Evolutionary conservation across 2,888 invertebrate genomes (phyloP).

Genomic region (Callyntrura sp.): DNA sequence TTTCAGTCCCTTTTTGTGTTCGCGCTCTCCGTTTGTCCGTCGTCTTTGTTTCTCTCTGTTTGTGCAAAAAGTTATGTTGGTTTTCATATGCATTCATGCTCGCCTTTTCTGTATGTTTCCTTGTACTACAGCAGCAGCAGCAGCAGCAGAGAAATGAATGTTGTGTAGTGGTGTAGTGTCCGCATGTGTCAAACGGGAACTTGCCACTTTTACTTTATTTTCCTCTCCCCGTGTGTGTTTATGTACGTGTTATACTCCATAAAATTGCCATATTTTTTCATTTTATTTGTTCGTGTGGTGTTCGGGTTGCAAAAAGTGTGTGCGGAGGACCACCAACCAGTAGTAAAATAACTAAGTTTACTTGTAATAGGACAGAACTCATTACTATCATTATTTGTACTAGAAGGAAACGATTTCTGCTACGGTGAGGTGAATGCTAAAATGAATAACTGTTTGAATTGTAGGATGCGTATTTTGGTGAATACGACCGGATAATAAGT

Average conservation of each 20-base stretch:
- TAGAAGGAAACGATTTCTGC: not conserved
- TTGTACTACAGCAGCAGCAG: constrained; percentile 35
- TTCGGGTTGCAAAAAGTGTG: constrained; percentile 38
- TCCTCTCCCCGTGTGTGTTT: constrained; percentile 13
- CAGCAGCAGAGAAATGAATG: constrained; percentile 3
- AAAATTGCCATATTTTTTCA: constrained; percentile 48
- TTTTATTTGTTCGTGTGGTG: constrained; percentile 51
- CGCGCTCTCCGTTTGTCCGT: constrained; percentile 49
- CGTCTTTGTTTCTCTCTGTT: constrained; percentile 25
- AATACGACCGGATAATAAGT: constrained; percentile 32
- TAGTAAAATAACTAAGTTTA: constrained; percentile 60
- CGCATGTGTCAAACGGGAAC: constrained; percentile 67
- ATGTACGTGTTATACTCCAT: constrained; percentile 30
- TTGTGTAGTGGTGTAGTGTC: constrained; percentile 46
- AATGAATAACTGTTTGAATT: constrained; percentile 9
- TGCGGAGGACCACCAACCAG: constrained; percentile 71
- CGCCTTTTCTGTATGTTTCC: constrained; percentile 31
- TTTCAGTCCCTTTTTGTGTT: constrained; percentile 35
- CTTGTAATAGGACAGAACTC: constrained; percentile 3
- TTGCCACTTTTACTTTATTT: constrained; percentile 60
- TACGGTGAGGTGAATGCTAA: not conserved
- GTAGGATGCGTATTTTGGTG: constrained; percentile 44
- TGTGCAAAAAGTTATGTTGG: constrained; percentile 49
- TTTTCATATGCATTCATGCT: constrained; percentile 39
- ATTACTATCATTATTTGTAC: too few relatives aligned